These are phyloP conservation scores for Donacobius atricapilla DNA, from an alignment of 2,113 vertebrate genomes.

Conservation along the genomic window DNA sequence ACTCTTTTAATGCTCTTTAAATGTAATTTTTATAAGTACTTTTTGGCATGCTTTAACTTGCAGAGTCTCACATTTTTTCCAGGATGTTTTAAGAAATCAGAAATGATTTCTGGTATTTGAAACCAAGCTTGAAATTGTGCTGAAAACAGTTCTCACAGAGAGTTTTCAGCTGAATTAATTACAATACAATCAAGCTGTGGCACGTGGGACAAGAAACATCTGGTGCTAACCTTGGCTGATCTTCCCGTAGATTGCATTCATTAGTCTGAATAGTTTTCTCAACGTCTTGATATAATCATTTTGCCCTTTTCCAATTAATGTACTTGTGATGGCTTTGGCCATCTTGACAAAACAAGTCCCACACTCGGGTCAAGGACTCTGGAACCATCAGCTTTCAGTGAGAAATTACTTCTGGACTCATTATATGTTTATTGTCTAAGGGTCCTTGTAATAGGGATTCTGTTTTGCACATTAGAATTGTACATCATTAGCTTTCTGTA, in stretches of 20 bases:
- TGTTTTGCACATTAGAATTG: constrained; percentile 28
- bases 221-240: constrained; percentile 52
- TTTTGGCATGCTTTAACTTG: not conserved
- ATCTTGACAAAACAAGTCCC: not conserved
- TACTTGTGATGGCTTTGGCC: not conserved
- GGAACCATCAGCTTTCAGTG: not conserved
- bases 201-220: constrained; percentile 38
- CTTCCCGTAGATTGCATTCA: constrained; percentile 29
- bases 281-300: not conserved
- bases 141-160: constrained; percentile 29
- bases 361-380: not conserved
- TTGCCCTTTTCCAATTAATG: not conserved
- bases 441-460: constrained; percentile 7
- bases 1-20: not conserved
- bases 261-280: constrained; percentile 15
- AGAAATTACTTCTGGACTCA: constrained; percentile 34
- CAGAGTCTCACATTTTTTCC: not conserved
- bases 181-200: constrained; percentile 21
- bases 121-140: constrained; percentile 49
- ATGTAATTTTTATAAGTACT: not conserved
- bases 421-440: constrained; percentile 30
- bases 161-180: constrained; percentile 57
- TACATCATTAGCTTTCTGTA: constrained; percentile 30
- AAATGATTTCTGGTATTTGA: constrained; percentile 35
- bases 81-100: constrained; percentile 2